These are phyloP conservation scores for Tauraco erythrolophus DNA, from an alignment of 2,113 vertebrate species.

Conservation along the genomic window DNA sequence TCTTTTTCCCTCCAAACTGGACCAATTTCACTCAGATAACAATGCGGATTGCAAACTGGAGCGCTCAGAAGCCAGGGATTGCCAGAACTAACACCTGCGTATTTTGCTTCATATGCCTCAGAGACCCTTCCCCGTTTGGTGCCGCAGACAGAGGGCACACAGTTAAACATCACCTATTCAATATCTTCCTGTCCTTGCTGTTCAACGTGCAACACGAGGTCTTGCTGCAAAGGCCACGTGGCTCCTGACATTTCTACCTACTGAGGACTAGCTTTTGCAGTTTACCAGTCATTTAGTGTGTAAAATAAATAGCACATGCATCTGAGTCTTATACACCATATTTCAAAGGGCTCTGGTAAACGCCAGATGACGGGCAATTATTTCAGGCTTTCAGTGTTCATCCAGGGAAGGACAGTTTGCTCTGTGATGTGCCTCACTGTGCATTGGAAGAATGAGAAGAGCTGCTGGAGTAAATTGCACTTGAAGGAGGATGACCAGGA, in stretches of 20 bases:
- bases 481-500: background rate
- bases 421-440: background rate
- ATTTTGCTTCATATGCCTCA: background rate
- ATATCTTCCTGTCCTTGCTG: background rate
- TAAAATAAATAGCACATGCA: background rate
- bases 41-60: background rate
- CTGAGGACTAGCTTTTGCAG: background rate
- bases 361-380: background rate
- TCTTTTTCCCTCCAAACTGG: background rate
- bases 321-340: background rate
- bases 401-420: background rate
- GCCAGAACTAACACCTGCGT: background rate
- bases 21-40: background rate
- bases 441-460: background rate
- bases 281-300: background rate
- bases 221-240: constrained; percentile 18
- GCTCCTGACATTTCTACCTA: constrained; percentile 23
- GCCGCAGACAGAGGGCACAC: background rate
- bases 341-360: background rate
- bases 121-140: background rate
- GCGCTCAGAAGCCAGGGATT: background rate
- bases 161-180: constrained; percentile 17
- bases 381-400: background rate
- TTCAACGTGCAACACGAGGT: constrained; percentile 24
- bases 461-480: background rate